A percentile compares a stretch with the other conserved stretches of the same genome.
phyloP scores from a whole-genome alignment of 2,113 vertebrate species.

The Mus spicilegus region DNA sequence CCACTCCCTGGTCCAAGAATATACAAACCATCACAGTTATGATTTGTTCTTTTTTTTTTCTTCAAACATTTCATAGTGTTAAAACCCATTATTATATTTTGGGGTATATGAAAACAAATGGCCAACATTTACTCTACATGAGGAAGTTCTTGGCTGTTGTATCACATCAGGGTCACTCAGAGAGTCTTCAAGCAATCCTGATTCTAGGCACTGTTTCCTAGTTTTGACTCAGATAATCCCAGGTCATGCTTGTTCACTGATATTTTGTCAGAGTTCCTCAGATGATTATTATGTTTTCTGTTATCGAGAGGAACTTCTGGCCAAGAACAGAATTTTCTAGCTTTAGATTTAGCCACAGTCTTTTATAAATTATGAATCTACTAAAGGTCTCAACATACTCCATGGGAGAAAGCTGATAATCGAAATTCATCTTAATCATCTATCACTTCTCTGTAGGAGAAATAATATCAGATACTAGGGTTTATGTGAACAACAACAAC shows the following conservation, averaged over 20 bases:
- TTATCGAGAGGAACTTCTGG: constrained; percentile 5
- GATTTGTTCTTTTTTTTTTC: constrained; percentile 24
- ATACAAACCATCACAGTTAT: background rate
- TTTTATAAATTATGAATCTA: constrained; percentile 48
- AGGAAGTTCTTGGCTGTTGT: background rate
- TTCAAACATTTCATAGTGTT: background rate
- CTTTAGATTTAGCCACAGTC: background rate
- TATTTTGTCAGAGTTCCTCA: constrained; percentile 3
- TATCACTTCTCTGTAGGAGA: background rate
- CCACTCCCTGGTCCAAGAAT: no score
- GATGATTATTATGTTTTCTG: constrained; percentile 18
- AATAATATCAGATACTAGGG: background rate
- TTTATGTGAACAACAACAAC: constrained; percentile 31
- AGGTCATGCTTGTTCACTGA: background rate
- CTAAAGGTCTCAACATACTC: constrained; percentile 10
- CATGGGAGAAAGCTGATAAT: constrained; percentile 29
- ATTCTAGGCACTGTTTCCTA: background rate
- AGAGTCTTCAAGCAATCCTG: constrained; percentile 7
- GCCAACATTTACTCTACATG: background rate
- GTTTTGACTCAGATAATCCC: background rate
- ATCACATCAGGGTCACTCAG: background rate
- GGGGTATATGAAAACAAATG: background rate
- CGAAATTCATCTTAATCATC: constrained; percentile 42
- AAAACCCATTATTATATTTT: background rate
- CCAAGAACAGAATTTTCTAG: constrained; percentile 45